phyloP scores from a whole-genome alignment of 37 sponge, comb jelly and placozoan genomes.

The Spongia lamella region DNA sequence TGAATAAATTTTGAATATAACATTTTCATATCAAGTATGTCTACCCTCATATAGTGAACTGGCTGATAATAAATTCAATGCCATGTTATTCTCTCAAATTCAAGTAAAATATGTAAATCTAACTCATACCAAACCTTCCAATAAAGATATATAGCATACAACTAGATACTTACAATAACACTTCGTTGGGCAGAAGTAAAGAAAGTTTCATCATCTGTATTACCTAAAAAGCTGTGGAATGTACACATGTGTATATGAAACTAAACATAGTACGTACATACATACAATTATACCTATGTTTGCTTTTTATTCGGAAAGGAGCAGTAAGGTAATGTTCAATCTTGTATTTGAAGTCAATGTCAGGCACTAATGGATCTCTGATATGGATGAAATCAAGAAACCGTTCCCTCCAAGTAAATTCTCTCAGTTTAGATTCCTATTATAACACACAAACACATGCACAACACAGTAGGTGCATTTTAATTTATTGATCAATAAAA shows the following conservation, averaged over 20 bases:
- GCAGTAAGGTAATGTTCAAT: conserved; percentile 74
- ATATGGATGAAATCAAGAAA: conserved; percentile 51
- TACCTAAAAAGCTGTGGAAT: conserved; percentile 42
- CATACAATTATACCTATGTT: conserved; percentile 38
- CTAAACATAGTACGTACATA: conserved; percentile 2
- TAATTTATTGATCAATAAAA: too few species aligned
- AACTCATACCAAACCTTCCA: too few species aligned
- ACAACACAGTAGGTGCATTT: too few species aligned
- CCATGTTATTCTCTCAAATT: too few species aligned
- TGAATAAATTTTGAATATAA: too few species aligned
- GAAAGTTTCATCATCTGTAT: conserved; percentile 76
- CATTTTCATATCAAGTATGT: too few species aligned
- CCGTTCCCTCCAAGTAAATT: conserved; percentile 17
- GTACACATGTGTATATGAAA: neutral
- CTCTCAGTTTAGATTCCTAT: conserved; percentile 45
- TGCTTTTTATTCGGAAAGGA: conserved; percentile 56
- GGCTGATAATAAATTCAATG: too few species aligned
- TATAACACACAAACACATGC: too few species aligned
- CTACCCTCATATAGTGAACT: too few species aligned
- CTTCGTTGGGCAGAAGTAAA: conserved; percentile 81
- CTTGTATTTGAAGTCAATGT: conserved; percentile 60
- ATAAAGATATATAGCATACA: too few species aligned
- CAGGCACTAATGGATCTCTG: conserved; percentile 64
- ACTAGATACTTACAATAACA: conserved; percentile 66
- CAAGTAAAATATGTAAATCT: conserved; percentile 14